Evolutionary conservation across 2,113 vertebrate genomes (phyloP).

Genomic region (Calidris pugnax): DNA sequence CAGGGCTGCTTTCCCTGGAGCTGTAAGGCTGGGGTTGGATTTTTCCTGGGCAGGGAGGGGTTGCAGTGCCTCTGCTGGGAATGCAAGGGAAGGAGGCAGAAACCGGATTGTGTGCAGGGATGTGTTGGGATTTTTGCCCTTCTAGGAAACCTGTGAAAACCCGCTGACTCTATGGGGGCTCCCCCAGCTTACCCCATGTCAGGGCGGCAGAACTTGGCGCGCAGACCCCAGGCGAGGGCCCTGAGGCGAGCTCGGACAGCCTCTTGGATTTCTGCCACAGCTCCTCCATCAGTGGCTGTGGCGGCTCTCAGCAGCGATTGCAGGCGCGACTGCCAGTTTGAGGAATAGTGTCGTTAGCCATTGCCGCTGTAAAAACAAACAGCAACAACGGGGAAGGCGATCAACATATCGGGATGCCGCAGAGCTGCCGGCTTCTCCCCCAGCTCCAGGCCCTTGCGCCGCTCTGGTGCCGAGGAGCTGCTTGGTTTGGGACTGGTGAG

Average conservation of each 20-base stretch:
- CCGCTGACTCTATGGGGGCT: neutral
- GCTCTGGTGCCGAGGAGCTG: accelerated
- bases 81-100: neutral
- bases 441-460: accelerated
- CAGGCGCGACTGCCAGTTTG: slow-evolving; percentile 46
- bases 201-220: neutral
- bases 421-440: neutral
- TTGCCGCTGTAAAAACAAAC: slow-evolving; percentile 50
- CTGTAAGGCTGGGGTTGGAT: neutral
- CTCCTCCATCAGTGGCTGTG: slow-evolving; percentile 38
- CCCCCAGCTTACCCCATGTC: neutral
- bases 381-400: neutral
- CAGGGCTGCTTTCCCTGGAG: neutral
- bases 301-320: neutral
- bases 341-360: slow-evolving; percentile 28
- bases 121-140: neutral
- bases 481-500: neutral
- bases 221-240: neutral
- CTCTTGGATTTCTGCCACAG: slow-evolving; percentile 1
- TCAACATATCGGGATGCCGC: neutral
- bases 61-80: neutral
- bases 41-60: neutral
- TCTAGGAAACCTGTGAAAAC: neutral
- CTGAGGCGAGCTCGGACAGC: neutral
- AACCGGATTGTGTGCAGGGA: neutral